phyloP scores from a whole-genome alignment of 2,113 vertebrate genomes.

The Uria lomvia region DNA sequence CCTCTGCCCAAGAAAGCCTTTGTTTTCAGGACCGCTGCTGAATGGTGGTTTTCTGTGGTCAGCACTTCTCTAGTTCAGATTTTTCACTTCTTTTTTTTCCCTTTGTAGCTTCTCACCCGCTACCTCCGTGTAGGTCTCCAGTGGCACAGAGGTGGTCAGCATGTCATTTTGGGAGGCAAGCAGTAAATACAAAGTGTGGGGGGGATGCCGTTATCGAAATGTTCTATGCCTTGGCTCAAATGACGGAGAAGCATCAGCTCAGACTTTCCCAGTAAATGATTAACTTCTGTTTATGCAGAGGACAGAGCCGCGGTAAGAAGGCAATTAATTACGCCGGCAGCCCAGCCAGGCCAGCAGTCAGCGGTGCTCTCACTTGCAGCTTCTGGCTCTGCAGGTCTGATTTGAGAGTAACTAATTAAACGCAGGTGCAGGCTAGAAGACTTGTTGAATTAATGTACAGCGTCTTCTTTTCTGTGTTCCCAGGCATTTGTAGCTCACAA shows the following conservation, averaged over 20 bases:
- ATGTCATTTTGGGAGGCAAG: not conserved
- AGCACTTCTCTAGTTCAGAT: not conserved
- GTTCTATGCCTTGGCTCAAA: not conserved
- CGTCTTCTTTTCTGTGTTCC: slow-evolving; percentile 35
- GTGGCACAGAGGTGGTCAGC: not conserved
- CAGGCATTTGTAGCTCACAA: slow-evolving; percentile 23
- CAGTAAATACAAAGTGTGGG: fast-evolving
- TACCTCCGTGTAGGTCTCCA: not conserved
- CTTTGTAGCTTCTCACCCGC: not conserved
- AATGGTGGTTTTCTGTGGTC: not conserved
- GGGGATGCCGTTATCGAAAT: not conserved
- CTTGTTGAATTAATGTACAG: slow-evolving; percentile 51
- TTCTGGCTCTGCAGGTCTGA: slow-evolving; percentile 46
- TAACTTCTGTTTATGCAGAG: slow-evolving; percentile 38
- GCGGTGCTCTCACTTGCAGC: not conserved
- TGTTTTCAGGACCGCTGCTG: not conserved
- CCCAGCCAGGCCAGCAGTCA: slow-evolving; percentile 27
- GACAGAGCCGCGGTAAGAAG: not conserved
- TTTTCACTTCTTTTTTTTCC: not conserved
- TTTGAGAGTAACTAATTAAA: slow-evolving; percentile 59
- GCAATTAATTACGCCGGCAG: slow-evolving; percentile 37
- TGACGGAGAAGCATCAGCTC: not conserved
- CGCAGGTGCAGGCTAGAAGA: slow-evolving; percentile 42
- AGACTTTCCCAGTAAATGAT: not conserved
- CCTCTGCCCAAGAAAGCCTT: not conserved